Evolutionary conservation across 2,888 invertebrate genomes (phyloP), one percentile per base, ranked within the genome.

Genomic region (Drosophila stalkeri): DNA sequence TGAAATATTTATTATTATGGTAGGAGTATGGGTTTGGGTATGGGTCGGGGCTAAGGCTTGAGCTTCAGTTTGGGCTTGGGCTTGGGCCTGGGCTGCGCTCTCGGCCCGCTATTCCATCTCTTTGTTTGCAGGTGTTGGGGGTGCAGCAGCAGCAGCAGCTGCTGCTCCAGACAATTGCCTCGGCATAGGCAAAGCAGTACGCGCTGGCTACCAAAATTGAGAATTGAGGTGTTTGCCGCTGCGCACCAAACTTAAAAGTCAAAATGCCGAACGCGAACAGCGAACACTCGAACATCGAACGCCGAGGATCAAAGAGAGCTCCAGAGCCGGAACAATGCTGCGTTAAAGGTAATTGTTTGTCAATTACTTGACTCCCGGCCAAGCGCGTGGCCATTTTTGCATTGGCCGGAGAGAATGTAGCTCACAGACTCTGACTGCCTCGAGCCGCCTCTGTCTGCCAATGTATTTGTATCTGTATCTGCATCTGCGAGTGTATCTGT

Each of bases 261-360:
- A 65, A 80, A 89, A 75, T 54, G 90, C 85, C 85, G 89, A 72
- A 64, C 55, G 88, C 89, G 89, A 65, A 64, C 55, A 62, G 16
- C 37, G 37, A 39, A 16, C 37, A 39, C 37, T 39, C 37, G 37
- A 39, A 16, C 54, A 55, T 27, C 27, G 27, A 27, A 27, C 27
- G 65, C 64, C 64, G 55, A 77, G 77, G 89, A 89, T 89, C 89
- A 85, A 85, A 85, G 75, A 37, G 41, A 44, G 54, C 69, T 27
- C 47, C 74, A 70, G 57, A 76, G 73, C 67, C 68, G 72, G 70
- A 87, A 90, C 91, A 89, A 90, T 89, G 89, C 87, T 90, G 90
- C 88, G 89, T 90, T 90, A 90, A 85, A 91, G 91, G 91, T 91
- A 91, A 91, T 91, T 91, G 91, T 91, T 91, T 91, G 91, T 91